A percentile compares a stretch with the other conserved stretches of the same genome.
Evolutionary conservation across 2,113 vertebrate species (phyloP).

Genomic region (Spilogale gracilis): DNA sequence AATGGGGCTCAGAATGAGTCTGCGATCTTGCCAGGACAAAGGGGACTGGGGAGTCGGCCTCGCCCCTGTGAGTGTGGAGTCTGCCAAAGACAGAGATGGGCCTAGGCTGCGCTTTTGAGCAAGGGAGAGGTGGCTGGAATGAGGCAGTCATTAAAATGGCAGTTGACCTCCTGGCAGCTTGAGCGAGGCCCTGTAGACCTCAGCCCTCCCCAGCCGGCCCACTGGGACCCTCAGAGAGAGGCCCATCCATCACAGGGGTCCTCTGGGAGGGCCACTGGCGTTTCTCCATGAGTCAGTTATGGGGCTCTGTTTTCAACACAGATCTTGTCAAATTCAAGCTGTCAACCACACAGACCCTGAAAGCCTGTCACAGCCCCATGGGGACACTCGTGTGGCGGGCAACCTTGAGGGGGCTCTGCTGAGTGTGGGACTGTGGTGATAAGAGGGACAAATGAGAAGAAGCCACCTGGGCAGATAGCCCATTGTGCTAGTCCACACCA

Average conservation of each 20-base stretch:
- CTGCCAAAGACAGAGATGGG: neutral
- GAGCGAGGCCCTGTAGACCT: slow-evolving; percentile 35
- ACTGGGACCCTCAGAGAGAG: slow-evolving; percentile 40
- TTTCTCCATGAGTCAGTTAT: slow-evolving; percentile 61
- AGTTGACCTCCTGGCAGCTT: slow-evolving; percentile 68
- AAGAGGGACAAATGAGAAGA: slow-evolving; percentile 81
- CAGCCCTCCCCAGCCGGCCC: neutral
- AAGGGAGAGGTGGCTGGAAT: slow-evolving; percentile 30
- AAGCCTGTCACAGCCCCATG: slow-evolving; percentile 76
- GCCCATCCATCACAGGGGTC: slow-evolving; percentile 71
- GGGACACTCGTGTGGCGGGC: slow-evolving; percentile 69
- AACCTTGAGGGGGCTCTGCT: slow-evolving; percentile 77
- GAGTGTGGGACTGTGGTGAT: slow-evolving; percentile 79
- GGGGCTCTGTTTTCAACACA: slow-evolving; percentile 75
- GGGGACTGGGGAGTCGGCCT: neutral
- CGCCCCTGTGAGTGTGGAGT: neutral
- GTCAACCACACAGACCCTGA: slow-evolving; percentile 79
- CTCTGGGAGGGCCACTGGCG: neutral
- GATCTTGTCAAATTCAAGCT: slow-evolving; percentile 86
- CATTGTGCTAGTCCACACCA: neutral
- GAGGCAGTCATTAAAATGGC: slow-evolving; percentile 49
- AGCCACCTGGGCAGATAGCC: slow-evolving; percentile 57
- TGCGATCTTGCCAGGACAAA: neutral
- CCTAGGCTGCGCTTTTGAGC: neutral
- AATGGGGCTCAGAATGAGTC: neutral